Percentiles rank a stretch among this genome's conserved stretches.
Conservation (phyloP, 2,888 invertebrate species). For the Byasa hedistus region DNA sequence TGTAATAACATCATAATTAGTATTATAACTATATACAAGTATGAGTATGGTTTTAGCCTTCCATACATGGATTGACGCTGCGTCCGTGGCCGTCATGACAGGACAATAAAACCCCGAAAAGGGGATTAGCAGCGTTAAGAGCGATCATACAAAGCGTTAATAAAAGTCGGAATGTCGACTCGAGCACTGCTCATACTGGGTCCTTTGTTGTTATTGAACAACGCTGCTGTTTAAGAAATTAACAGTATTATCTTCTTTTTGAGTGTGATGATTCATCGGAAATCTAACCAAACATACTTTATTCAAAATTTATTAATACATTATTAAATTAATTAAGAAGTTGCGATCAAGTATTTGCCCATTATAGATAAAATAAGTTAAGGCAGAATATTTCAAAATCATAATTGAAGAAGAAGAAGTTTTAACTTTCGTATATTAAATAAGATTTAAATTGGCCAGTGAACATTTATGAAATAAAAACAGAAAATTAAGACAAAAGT, state of each 20-base stretch:
- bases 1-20: conserved; percentile 17
- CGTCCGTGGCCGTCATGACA: conserved; percentile 17
- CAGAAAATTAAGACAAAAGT: neutral
- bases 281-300: conserved; percentile 34
- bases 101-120: conserved; percentile 32
- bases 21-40: conserved; percentile 5
- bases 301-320: neutral
- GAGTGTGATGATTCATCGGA: conserved; percentile 36
- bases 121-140: conserved; percentile 34
- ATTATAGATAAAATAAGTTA: too few relatives aligned
- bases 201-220: conserved; percentile 49
- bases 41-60: conserved; percentile 14
- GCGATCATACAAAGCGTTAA: conserved; percentile 29
- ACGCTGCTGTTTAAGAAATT: conserved; percentile 61
- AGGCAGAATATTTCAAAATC: too few relatives aligned
- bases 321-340: too few relatives aligned
- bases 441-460: too few relatives aligned
- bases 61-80: neutral
- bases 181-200: conserved; percentile 36
- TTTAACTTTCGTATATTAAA: too few relatives aligned
- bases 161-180: conserved; percentile 32
- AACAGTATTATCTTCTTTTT: conserved; percentile 59
- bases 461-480: too few relatives aligned
- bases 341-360: too few relatives aligned
- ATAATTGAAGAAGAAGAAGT: too few relatives aligned